Conservation (phyloP, 2,797 vertebrate genomes). For the Dermochelys coriacea region DNA sequence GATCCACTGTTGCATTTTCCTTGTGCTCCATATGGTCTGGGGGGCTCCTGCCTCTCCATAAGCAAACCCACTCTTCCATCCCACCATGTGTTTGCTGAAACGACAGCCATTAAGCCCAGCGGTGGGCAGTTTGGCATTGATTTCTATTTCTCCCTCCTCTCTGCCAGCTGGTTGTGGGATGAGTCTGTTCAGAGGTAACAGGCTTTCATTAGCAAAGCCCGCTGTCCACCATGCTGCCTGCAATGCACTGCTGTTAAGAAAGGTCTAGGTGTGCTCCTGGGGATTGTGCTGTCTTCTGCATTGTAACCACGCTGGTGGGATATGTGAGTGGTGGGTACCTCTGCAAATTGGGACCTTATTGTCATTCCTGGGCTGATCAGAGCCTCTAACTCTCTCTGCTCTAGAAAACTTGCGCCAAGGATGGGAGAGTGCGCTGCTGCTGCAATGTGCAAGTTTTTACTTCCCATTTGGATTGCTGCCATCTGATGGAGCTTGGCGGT, state of each 20-base stretch:
- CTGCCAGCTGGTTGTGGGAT: not conserved
- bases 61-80: not conserved
- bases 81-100: not conserved
- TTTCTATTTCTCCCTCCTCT: not conserved
- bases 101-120: not conserved
- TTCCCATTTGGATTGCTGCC: not conserved
- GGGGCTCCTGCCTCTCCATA: not conserved
- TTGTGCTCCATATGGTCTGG: not conserved
- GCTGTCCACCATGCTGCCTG: not conserved
- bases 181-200: not conserved
- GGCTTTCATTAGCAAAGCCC: not conserved
- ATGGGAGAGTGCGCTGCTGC: not conserved
- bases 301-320: not conserved
- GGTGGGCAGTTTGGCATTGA: too few relatives aligned
- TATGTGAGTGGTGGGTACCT: not conserved
- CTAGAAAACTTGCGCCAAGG: not conserved
- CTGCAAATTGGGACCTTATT: not conserved
- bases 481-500: fast-evolving
- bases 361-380: not conserved
- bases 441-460: not conserved
- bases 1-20: not conserved
- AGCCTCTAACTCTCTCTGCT: not conserved
- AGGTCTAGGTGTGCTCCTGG: not conserved
- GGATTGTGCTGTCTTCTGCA: not conserved
- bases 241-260: not conserved